Conservation (phyloP, 2,888 invertebrate species). For the Falcaria lacertinaria region DNA sequence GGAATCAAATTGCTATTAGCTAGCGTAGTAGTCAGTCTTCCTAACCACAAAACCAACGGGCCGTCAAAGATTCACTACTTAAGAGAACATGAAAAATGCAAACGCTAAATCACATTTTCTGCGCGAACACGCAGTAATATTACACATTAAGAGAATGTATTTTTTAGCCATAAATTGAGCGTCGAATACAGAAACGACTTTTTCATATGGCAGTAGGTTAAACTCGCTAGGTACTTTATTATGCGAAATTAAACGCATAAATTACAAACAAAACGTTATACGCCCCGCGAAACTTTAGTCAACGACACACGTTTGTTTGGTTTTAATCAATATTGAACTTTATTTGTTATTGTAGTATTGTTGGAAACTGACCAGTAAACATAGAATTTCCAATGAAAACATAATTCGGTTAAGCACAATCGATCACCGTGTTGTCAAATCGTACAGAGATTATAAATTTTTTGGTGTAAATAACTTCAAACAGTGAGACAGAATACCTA, state of each 20-base stretch:
- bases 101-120: not conserved
- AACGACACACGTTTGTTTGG: not conserved
- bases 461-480: no score
- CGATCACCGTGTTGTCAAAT: no score
- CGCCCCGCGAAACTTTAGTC: slow-evolving; percentile 8
- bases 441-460: no score
- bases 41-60: no score
- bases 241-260: slow-evolving; percentile 75
- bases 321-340: not conserved
- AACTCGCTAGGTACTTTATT: slow-evolving; percentile 57
- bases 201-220: slow-evolving; percentile 65
- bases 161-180: slow-evolving; percentile 72
- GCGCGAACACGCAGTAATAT: slow-evolving; percentile 39
- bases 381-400: no score
- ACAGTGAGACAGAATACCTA: no score
- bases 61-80: no score
- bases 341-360: not conserved
- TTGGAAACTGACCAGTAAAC: no score
- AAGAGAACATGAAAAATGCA: not conserved
- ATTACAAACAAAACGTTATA: slow-evolving; percentile 43
- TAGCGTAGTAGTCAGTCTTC: no score
- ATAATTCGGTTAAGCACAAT: no score
- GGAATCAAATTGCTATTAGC: no score
- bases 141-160: slow-evolving; percentile 44
- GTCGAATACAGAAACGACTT: slow-evolving; percentile 58